Base-by-base conservation (phyloP, 2,888 invertebrate genomes). In the Eurois occulta region DNA sequence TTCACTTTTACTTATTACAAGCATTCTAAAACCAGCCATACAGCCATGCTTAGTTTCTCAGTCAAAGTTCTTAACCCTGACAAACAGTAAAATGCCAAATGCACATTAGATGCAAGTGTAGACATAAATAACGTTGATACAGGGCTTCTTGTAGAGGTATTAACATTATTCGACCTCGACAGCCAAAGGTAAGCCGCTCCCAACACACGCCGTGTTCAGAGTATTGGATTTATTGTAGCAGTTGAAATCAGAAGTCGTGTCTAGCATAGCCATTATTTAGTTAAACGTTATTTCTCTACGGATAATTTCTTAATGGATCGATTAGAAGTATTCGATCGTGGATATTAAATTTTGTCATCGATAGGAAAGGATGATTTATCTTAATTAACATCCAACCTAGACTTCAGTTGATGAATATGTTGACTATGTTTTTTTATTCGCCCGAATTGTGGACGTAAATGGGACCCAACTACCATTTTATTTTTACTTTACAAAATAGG, bases 231-330 rank as follows among this genome's bases (percentile, higher is more conserved):
- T 92, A 93, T 92, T 86, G 88, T 86, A 76, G 90, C 91, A 90
- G 90, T 90, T 87, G 88, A 90, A 90, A 90, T 91, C 91, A 91
- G 91, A 87, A 93, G 92, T 94, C 93, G 91, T 93, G 94, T 89
- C 91, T 90, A 86, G 87, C 86, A 79, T 88, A 89, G 85, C 86
- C 83, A 89, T 91, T 90, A 91, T 90, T 91, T 81, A 89, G 87
- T 68, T 86, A 87, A 89, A 85, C 77, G 76, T 86, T 87, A 89
- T 88, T 89, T 88, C 87, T 83, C 81, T 84, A 83, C 85, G 80
- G 84, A 88, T 87, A 80, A 78, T 82, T 86, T 80, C 71, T 80
- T 84, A 84, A 89, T 82, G 81, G 75, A 86, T 83, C 74, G 69
- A 81, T 88, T 78, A 80, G 60, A 80, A 81, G 79, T 82, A 86